phyloP scores from a whole-genome alignment of 2,888 invertebrate genomes.

The Plebejus melissa region DNA sequence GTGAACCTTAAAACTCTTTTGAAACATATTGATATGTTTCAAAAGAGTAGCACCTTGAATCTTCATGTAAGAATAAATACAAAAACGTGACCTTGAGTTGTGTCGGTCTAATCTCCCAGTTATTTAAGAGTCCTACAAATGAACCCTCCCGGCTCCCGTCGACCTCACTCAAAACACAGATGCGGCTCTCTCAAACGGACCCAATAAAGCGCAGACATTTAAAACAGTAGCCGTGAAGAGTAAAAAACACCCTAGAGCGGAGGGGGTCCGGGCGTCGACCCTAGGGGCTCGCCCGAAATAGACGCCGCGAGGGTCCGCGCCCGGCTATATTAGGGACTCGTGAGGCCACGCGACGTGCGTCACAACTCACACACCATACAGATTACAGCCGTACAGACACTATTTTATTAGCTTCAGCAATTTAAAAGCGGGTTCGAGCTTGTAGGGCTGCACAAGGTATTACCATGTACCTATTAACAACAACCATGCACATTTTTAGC shows the following conservation, averaged over 20 bases:
- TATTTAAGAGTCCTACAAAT: neutral
- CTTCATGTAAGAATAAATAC: neutral
- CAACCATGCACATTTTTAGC: neutral
- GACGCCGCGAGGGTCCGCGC: slow-evolving; percentile 49
- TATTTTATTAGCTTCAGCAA: slow-evolving; percentile 8
- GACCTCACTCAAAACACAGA: slow-evolving; percentile 8
- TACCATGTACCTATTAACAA: neutral
- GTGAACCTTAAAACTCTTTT: neutral
- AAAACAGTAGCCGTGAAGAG: slow-evolving; percentile 36
- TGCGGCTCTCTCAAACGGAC: neutral
- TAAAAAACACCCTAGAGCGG: slow-evolving; percentile 42
- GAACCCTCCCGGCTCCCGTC: neutral
- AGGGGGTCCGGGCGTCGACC: slow-evolving; percentile 48
- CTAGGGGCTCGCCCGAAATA: slow-evolving; percentile 56
- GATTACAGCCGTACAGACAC: neutral
- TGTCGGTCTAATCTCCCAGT: neutral
- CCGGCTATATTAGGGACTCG: slow-evolving; percentile 27
- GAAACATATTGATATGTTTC: neutral
- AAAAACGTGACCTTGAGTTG: neutral
- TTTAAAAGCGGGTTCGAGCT: neutral
- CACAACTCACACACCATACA: neutral
- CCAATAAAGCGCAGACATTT: slow-evolving; percentile 10
- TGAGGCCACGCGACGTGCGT: slow-evolving; percentile 17
- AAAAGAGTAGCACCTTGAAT: neutral
- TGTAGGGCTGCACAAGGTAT: neutral